These are phyloP conservation scores for Popillia japonica DNA, from an alignment of 1,140 invertebrate species.

Conservation along the genomic window DNA sequence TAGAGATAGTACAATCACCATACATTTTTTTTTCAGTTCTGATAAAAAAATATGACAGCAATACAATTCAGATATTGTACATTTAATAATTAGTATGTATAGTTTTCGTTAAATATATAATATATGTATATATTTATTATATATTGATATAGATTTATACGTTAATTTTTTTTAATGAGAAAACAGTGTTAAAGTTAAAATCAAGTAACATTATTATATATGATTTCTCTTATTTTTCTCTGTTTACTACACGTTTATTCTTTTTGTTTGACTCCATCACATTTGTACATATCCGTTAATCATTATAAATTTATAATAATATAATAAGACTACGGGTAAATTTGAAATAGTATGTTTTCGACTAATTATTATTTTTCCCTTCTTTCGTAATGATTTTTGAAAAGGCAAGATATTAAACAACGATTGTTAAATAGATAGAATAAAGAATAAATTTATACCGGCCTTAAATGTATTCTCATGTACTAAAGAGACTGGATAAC, in stretches of 20 bases:
- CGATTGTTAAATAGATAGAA: neutral
- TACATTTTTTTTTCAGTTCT: neutral
- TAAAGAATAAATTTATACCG: neutral
- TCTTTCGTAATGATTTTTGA: too few relatives aligned
- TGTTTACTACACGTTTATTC: slow-evolving; percentile 6
- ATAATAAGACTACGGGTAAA: slow-evolving; percentile 16
- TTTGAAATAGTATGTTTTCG: slow-evolving; percentile 3
- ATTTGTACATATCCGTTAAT: slow-evolving; percentile 40
- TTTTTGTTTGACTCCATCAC: slow-evolving; percentile 29
- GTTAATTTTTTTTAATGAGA: slow-evolving; percentile 28
- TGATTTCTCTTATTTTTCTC: slow-evolving; percentile 18
- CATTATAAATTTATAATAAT: slow-evolving; percentile 11
- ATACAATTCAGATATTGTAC: slow-evolving; percentile 17
- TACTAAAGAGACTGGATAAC: too few relatives aligned
- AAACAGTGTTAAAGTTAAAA: slow-evolving; percentile 37
- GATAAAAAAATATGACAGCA: slow-evolving; percentile 26
- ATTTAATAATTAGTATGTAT: neutral
- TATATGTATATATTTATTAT: neutral
- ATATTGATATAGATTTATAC: slow-evolving; percentile 35
- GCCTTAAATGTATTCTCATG: neutral
- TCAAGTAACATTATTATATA: slow-evolving; percentile 38
- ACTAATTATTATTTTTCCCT: neutral
- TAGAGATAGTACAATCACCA: neutral
- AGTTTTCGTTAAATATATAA: neutral
- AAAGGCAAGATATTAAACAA: slow-evolving; percentile 30